Evolutionary conservation across 2,113 vertebrate genomes (phyloP).

Genomic region (Chinchilla lanigera): DNA sequence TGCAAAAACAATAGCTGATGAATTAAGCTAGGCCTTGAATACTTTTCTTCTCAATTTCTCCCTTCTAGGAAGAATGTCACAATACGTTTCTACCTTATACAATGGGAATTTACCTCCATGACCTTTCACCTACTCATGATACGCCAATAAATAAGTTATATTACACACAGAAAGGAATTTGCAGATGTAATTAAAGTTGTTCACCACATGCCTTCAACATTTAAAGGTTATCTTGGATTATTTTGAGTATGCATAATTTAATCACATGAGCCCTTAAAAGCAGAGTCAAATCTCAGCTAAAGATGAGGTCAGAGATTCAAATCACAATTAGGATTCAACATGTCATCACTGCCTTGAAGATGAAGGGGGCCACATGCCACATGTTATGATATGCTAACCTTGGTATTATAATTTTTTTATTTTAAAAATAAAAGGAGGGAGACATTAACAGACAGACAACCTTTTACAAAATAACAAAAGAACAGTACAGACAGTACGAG

Average conservation of each 20-base stretch:
- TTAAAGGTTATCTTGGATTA: neutral
- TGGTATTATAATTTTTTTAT: neutral
- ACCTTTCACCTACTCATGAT: neutral
- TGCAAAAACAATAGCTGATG: neutral
- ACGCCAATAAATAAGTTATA: neutral
- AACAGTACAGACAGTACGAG: no score
- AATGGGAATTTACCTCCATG: neutral
- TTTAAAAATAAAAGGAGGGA: no score
- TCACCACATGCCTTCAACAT: neutral
- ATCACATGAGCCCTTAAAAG: neutral
- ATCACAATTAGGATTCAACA: neutral
- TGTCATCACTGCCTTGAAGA: neutral
- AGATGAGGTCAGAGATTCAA: neutral
- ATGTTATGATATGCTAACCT: neutral
- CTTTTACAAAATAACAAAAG: no score
- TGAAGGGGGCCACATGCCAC: neutral
- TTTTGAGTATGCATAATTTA: neutral
- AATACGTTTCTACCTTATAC: neutral
- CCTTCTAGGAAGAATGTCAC: neutral
- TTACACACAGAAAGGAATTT: neutral
- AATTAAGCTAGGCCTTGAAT: neutral
- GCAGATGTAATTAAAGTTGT: neutral
- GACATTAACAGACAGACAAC: no score
- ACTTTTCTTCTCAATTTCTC: neutral
- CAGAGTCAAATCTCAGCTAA: neutral